Base-by-base conservation (phyloP, 2,888 invertebrate species). In the Mycalesis mineus region DNA sequence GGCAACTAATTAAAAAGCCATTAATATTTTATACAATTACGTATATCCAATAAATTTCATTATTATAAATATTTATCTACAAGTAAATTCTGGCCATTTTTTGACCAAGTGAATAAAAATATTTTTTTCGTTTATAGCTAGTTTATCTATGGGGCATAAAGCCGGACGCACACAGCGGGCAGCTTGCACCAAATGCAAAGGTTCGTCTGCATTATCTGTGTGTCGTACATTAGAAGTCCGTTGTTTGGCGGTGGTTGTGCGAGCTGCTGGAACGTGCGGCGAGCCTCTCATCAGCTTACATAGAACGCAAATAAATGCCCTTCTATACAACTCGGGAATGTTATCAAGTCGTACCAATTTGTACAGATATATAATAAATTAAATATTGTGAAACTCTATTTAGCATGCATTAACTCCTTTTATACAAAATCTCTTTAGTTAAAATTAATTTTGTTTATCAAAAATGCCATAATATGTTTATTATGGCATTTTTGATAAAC, bases 1-100 rank as follows among this genome's bases (percentile, higher is more conserved):
- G 53, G 53, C 60, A 49, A 60, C 53, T 29, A 49, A 53, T 48
- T 48, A 42, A 8, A 33, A 56, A 56, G 42, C 56, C 33, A 22
- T 49, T 36, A 22, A 45, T 58, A 39, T 44, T 29, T 47, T 42
- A 57, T 44, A 60, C 36, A 45, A 33, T 50, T 41, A 57, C 37
- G 9, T 37, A 49, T 52, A 6, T 33, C 11, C 13, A 11, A 9
- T 15, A 51, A 22, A 17, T 2, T 41, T 51, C 3, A 17, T 11
- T n/a, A 51, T 51, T 31, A 11, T 15, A n/a, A n/a, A 29, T 41
- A 36, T 22, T 28, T 39, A 37, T 39, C 6, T 28, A 28, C 22
- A 50, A 28, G 13, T 22, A 22, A n/a, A 49, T 37, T 50, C 22
- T 28, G 13, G 4, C n/a, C n/a, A 28, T 22, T 36, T 8, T 49